phyloP scores from a whole-genome alignment of 2,797 vertebrate species.

The Pterois miles region DNA sequence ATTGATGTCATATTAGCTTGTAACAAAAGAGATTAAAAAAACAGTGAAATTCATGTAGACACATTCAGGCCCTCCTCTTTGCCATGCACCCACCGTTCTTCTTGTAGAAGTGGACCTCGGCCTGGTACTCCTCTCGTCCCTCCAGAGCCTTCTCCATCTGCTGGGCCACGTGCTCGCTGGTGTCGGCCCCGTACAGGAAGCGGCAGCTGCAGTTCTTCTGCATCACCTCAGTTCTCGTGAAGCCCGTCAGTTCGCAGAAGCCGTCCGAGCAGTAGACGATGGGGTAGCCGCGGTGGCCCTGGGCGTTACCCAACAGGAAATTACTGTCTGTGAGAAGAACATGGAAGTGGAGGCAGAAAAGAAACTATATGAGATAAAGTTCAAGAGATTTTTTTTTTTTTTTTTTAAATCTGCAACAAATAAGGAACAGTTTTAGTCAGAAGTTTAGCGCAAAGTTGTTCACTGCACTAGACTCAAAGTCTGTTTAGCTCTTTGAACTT shows the following conservation, averaged over 20 bases:
- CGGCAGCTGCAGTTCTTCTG: conserved; percentile 97
- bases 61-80: neutral
- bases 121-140: conserved; percentile 91
- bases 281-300: conserved; percentile 93
- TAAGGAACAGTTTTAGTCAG: neutral
- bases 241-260: conserved; percentile 97
- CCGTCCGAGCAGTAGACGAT: conserved; percentile 98
- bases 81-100: conserved; percentile 88
- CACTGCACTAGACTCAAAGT: conserved; percentile 43
- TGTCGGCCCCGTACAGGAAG: conserved; percentile 92
- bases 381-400: neutral
- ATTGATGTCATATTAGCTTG: too few species aligned
- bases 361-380: neutral
- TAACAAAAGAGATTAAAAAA: too few species aligned
- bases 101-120: conserved; percentile 95
- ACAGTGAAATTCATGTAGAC: neutral
- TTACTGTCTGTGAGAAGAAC: conserved; percentile 90
- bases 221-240: conserved; percentile 95
- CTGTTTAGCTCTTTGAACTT: conserved; percentile 46
- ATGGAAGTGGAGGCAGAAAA: neutral
- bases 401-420: neutral
- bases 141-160: conserved; percentile 93
- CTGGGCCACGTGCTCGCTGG: conserved; percentile 90
- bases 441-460: conserved; percentile 14
- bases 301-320: conserved; percentile 96